Conservation (phyloP, 1,140 invertebrate genomes). For the Cepaea nemoralis region DNA sequence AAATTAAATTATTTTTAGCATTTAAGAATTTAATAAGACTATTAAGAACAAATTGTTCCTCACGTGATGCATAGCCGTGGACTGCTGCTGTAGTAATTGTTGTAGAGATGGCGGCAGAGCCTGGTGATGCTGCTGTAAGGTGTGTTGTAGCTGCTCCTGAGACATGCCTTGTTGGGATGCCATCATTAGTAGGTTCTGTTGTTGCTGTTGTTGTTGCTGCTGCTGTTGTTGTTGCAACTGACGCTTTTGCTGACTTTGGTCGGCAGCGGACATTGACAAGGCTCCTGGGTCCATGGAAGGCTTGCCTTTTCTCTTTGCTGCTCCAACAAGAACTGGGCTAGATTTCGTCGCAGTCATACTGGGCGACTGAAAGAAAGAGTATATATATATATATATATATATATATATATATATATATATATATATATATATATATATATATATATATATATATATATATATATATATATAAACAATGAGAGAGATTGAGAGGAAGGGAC, state of each 20-base stretch:
- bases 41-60: too few species aligned
- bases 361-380: constrained; percentile 28
- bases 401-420: too few species aligned
- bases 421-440: too few species aligned
- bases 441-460: too few species aligned
- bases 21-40: too few species aligned
- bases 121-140: constrained; percentile 65
- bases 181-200: constrained; percentile 64
- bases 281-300: constrained; percentile 43
- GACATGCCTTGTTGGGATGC: constrained; percentile 68
- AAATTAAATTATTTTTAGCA: too few species aligned
- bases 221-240: constrained; percentile 46
- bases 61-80: constrained; percentile 57
- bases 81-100: constrained; percentile 58
- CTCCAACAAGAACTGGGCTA: constrained; percentile 41
- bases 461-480: too few species aligned
- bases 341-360: constrained; percentile 30
- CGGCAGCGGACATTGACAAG: constrained; percentile 34
- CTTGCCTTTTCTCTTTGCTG: constrained; percentile 57
- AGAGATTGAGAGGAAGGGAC: too few species aligned
- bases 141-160: constrained; percentile 79
- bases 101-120: constrained; percentile 39
- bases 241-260: constrained; percentile 40
- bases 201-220: constrained; percentile 45
- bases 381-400: too few species aligned